Conservation (phyloP, 2,113 vertebrate species). For the Cebidichthys violaceus region DNA sequence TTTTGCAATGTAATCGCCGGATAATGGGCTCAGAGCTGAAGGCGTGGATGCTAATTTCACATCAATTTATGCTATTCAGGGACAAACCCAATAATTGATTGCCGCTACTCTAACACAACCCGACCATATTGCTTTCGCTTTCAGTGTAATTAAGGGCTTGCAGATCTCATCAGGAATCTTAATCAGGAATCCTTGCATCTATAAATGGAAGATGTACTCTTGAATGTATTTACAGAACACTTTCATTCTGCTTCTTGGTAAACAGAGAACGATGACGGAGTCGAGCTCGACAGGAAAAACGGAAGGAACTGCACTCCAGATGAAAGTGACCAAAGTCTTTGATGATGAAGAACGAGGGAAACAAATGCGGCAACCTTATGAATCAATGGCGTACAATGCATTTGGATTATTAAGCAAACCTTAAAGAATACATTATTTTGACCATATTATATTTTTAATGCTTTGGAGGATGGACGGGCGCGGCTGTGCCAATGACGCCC, state of each 20-base stretch:
- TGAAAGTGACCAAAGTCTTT: background rate
- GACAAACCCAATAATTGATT: conserved; percentile 74
- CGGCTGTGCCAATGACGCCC: background rate
- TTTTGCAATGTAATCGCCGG: conserved; percentile 69
- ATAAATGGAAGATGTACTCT: conserved; percentile 43
- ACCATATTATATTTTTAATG: background rate
- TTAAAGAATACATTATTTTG: background rate
- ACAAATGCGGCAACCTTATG: background rate
- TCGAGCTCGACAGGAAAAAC: background rate
- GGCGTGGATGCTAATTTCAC: conserved; percentile 76
- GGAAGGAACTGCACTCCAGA: background rate
- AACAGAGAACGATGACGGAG: conserved; percentile 4
- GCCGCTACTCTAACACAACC: conserved; percentile 61
- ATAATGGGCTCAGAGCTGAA: conserved; percentile 77
- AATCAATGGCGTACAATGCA: background rate
- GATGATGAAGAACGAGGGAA: background rate
- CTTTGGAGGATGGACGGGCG: background rate
- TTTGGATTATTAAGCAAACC: background rate
- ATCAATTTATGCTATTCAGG: conserved; percentile 79
- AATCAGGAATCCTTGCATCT: conserved; percentile 59
- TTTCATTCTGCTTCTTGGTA: conserved; percentile 4
- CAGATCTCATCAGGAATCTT: conserved; percentile 63
- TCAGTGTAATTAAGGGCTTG: conserved; percentile 64
- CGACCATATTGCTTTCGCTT: conserved; percentile 72
- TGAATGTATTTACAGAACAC: conserved; percentile 25